Conservation (phyloP, 2,113 vertebrate species). For the Stomatorhinus ivindoensis region DNA sequence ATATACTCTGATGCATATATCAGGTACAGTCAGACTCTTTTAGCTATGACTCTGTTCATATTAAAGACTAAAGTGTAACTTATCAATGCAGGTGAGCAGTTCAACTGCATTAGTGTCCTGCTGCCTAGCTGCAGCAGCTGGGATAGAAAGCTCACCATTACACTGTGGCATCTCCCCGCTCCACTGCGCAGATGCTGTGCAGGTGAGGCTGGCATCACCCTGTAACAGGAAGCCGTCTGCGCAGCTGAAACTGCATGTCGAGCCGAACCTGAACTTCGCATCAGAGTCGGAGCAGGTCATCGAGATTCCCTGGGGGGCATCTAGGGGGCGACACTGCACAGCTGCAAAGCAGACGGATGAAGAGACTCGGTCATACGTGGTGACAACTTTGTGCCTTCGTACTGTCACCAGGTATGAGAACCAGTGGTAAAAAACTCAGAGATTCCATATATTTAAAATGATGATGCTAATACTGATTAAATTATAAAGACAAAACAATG, state of each 20-base stretch:
- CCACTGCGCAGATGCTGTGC: constrained; percentile 58
- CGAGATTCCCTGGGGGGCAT: constrained; percentile 37
- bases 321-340: constrained; percentile 40
- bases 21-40: neutral
- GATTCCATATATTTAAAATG: neutral
- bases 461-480: neutral
- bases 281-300: constrained; percentile 56
- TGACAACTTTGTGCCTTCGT: neutral
- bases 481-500: neutral
- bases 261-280: constrained; percentile 51
- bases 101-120: neutral
- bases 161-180: constrained; percentile 50
- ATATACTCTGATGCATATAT: neutral
- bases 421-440: neutral
- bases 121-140: neutral
- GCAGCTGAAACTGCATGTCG: constrained; percentile 65
- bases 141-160: neutral
- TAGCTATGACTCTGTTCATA: neutral
- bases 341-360: constrained; percentile 34
- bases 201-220: constrained; percentile 47
- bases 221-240: constrained; percentile 46
- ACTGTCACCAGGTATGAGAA: neutral
- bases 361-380: neutral
- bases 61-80: neutral
- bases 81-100: neutral